Evolutionary conservation across 1,140 invertebrate species (phyloP).

Genomic region (Paralvinella palmiformis): DNA sequence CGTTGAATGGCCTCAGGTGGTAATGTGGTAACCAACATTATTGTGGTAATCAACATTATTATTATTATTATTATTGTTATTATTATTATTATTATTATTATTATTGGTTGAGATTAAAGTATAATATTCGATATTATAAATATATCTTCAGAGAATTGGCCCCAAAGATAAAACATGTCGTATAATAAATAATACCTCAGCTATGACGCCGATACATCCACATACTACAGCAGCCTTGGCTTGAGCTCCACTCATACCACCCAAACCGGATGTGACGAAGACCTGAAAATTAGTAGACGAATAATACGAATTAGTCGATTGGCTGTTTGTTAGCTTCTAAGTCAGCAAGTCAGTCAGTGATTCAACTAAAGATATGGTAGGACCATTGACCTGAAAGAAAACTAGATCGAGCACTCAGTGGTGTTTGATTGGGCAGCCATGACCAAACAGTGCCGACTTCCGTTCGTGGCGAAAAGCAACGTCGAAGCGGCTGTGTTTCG

Average conservation of each 20-base stretch:
- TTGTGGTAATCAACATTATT: too few species aligned
- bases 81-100: too few species aligned
- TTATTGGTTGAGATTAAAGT: too few species aligned
- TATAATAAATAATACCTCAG: slow-evolving; percentile 54
- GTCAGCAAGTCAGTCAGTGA: neutral
- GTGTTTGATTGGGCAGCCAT: neutral
- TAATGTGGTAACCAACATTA: too few species aligned
- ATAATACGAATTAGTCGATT: too few species aligned
- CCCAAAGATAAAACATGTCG: neutral
- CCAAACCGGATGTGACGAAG: slow-evolving; percentile 62
- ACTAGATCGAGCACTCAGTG: neutral
- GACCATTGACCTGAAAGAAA: neutral
- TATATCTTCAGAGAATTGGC: too few species aligned
- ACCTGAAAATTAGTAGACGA: slow-evolving; percentile 40
- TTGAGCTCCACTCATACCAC: slow-evolving; percentile 67
- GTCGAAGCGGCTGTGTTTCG: too few species aligned
- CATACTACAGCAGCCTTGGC: slow-evolving; percentile 63
- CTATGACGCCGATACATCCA: slow-evolving; percentile 64
- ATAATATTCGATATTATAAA: too few species aligned
- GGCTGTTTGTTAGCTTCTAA: too few species aligned
- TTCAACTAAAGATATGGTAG: neutral
- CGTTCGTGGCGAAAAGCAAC: too few species aligned
- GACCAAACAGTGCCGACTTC: neutral
- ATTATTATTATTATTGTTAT: too few species aligned
- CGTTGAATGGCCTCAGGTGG: too few species aligned